phyloP scores from a whole-genome alignment of 2,797 vertebrate genomes.

The Columba guinea region DNA sequence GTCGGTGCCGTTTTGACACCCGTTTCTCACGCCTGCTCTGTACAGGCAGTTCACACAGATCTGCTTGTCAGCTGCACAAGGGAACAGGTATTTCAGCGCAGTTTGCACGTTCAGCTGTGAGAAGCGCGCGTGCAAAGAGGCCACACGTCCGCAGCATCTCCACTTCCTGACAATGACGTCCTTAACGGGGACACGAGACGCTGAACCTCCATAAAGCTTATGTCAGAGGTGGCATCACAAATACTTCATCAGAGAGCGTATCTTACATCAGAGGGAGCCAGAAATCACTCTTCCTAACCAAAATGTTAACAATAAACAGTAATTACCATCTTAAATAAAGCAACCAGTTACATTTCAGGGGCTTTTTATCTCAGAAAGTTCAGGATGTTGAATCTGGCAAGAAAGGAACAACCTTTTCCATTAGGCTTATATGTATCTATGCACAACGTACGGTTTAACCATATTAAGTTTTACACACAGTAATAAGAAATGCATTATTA shows the following conservation, averaged over 20 bases:
- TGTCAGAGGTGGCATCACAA: not conserved
- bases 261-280: not conserved
- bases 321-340: not conserved
- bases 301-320: not conserved
- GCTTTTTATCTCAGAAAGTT: not conserved
- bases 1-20: not conserved
- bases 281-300: not conserved
- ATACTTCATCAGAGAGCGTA: not conserved
- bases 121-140: conserved; percentile 5
- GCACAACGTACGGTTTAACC: not conserved
- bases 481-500: conserved; percentile 34
- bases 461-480: not conserved
- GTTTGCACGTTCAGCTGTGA: not conserved
- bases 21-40: not conserved
- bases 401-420: not conserved
- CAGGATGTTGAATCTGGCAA: not conserved
- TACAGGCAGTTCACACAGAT: not conserved
- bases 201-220: not conserved
- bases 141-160: not conserved
- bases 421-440: not conserved
- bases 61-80: not conserved
- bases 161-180: conserved; percentile 19
- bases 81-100: not conserved
- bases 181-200: not conserved
- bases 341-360: not conserved